A percentile compares a stretch with the other conserved stretches of the same genome.
These are phyloP conservation scores for Microcebus lehilahytsara DNA, from an alignment of 2,113 vertebrate genomes.

Conservation along the genomic window DNA sequence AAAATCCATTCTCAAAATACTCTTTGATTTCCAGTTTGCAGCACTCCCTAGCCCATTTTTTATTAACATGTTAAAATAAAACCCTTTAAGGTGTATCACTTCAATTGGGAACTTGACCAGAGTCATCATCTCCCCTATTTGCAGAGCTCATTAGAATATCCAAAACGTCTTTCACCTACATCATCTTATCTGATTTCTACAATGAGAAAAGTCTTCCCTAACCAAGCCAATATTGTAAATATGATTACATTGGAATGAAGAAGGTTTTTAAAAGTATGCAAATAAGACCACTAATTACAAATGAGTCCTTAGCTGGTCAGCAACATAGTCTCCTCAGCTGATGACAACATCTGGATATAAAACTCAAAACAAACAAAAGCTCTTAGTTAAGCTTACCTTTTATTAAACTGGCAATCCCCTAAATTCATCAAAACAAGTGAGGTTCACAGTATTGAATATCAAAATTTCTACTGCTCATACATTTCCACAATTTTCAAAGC, in stretches of 20 bases:
- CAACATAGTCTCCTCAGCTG: background rate
- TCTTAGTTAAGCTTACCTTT: background rate
- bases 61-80: background rate
- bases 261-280: conserved; percentile 30
- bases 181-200: conserved; percentile 33
- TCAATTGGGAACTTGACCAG: background rate
- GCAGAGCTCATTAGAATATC: conserved; percentile 20
- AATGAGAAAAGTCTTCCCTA: background rate
- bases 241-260: background rate
- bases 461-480: background rate
- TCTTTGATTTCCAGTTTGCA: background rate
- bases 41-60: background rate
- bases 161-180: background rate
- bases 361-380: conserved; percentile 24
- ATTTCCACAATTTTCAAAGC: background rate
- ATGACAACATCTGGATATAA: background rate
- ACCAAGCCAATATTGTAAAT: conserved; percentile 29
- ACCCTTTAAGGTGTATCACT: background rate
- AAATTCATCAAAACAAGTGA: background rate
- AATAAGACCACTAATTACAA: conserved; percentile 34
- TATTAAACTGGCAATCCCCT: background rate
- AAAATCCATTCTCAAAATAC: background rate
- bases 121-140: background rate
- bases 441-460: background rate
- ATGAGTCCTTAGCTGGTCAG: conserved; percentile 21